Conservation (phyloP, 2,888 invertebrate species). For the Parapristionchus giblindavisi region DNA sequence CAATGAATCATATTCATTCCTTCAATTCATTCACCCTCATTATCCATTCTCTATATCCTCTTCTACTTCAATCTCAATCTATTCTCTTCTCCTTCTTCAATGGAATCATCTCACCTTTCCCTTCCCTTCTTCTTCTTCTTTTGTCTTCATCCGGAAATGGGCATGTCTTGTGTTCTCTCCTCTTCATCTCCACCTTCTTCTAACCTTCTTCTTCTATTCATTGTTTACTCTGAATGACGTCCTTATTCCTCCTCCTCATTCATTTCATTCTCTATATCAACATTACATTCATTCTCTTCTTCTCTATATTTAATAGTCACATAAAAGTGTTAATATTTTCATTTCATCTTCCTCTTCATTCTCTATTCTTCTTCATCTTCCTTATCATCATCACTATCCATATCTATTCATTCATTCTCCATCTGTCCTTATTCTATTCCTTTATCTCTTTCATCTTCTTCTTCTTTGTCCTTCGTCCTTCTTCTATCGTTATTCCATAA, state of each 20-base stretch:
- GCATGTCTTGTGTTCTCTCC: too few species aligned
- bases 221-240: slow-evolving; percentile 23
- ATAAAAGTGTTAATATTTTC: too few species aligned
- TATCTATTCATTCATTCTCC: neutral
- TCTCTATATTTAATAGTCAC: neutral
- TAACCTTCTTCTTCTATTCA: neutral
- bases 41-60: slow-evolving; percentile 16
- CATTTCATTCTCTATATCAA: neutral
- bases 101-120: neutral
- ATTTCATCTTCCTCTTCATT: neutral
- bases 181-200: neutral
- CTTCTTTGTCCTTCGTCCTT: neutral
- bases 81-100: neutral
- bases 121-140: slow-evolving; percentile 27
- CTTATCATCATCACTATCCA: neutral
- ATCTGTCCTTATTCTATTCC: neutral
- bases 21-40: slow-evolving; percentile 24
- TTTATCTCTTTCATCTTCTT: neutral
- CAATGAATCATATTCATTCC: neutral
- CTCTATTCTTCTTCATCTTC: neutral
- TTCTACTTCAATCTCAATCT: neutral
- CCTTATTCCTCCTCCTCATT: slow-evolving; percentile 14
- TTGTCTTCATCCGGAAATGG: too few species aligned
- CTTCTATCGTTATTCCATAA: slow-evolving; percentile 22
- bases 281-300: neutral